Evolutionary conservation across 2,113 vertebrate species (phyloP).

Genomic region (Verasper variegatus): DNA sequence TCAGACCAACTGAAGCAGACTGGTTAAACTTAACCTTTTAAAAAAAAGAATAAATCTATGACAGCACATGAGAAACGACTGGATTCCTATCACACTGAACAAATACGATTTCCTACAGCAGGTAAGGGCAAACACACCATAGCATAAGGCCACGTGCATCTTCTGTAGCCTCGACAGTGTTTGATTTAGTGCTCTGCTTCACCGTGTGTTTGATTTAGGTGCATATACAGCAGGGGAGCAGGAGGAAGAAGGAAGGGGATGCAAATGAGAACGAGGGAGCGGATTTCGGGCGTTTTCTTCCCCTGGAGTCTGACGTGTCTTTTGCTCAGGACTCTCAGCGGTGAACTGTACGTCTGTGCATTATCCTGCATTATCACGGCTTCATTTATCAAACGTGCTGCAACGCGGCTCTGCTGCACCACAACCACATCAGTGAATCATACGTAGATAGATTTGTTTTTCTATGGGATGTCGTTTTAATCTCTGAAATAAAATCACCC

Average conservation of each 20-base stretch:
- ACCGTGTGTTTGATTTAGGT: slow-evolving; percentile 26
- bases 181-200: slow-evolving; percentile 18
- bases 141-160: slow-evolving; percentile 7
- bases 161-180: background rate
- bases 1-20: too few species aligned
- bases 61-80: background rate
- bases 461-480: slow-evolving; percentile 21
- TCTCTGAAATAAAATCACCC: slow-evolving; percentile 25
- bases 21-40: too few species aligned
- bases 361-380: background rate
- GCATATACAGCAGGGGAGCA: background rate
- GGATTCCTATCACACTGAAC: slow-evolving; percentile 21
- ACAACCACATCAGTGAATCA: slow-evolving; percentile 17
- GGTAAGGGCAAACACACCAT: background rate
- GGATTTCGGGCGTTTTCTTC: background rate
- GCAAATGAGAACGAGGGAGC: background rate
- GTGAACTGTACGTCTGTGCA: slow-evolving; percentile 14
- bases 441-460: slow-evolving; percentile 39
- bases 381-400: slow-evolving; percentile 23
- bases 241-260: background rate
- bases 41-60: background rate
- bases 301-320: slow-evolving; percentile 10
- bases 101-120: background rate
- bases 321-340: background rate
- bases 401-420: background rate